Evolutionary conservation across 2,113 vertebrate species (phyloP).

Genomic region (Heterochromis multidens): DNA sequence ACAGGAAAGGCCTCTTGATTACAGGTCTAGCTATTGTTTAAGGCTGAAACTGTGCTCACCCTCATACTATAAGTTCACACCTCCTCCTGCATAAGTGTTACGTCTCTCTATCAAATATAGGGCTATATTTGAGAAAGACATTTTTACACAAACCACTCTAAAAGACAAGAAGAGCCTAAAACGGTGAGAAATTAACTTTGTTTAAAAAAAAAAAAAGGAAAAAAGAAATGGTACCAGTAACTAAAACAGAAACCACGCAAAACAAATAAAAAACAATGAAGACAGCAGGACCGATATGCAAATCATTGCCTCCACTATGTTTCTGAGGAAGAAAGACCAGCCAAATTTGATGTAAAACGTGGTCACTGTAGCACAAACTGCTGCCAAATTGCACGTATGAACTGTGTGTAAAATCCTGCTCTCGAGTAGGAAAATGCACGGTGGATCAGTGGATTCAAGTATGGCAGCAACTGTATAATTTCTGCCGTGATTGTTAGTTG

Average conservation of each 20-base stretch:
- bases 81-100: background rate
- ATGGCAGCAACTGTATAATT: background rate
- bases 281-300: background rate
- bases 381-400: background rate
- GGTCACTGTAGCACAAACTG: background rate
- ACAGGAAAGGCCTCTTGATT: slow-evolving; percentile 65
- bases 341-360: background rate
- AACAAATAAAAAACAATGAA: background rate
- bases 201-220: rapidly evolving
- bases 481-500: background rate
- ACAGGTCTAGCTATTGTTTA: slow-evolving; percentile 62
- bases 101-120: background rate
- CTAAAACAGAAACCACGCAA: slow-evolving; percentile 5
- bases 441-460: background rate
- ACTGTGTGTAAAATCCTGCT: background rate
- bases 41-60: slow-evolving; percentile 66
- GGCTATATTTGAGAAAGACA: background rate
- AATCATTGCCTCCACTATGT: background rate
- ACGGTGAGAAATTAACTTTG: background rate
- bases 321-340: background rate
- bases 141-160: background rate
- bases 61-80: slow-evolving; percentile 19
- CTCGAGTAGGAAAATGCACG: background rate
- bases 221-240: background rate
- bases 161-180: background rate